phyloP scores from a whole-genome alignment of 2,888 invertebrate genomes.

The Scaptomyza tumidula region DNA sequence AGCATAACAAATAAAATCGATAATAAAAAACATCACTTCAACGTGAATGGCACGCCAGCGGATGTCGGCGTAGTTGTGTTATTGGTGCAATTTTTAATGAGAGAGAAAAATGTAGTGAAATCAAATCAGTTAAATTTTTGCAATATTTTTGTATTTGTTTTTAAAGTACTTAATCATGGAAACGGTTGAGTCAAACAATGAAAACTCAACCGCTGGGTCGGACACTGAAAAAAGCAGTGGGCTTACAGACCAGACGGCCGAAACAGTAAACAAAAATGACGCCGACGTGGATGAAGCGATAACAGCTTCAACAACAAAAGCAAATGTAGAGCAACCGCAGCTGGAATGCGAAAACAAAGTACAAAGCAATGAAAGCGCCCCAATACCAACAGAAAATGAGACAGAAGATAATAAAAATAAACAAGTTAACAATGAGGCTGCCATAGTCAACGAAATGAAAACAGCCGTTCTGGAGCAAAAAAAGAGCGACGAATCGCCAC shows the following conservation, averaged over 20 bases:
- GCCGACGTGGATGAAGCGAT: constrained; percentile 42
- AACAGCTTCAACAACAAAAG: constrained; percentile 16
- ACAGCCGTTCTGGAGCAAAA: constrained; percentile 44
- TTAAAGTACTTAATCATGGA: constrained; percentile 46
- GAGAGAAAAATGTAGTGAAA: constrained; percentile 51
- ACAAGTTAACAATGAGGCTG: constrained; percentile 18
- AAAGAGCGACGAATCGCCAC: constrained; percentile 8
- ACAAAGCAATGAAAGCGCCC: constrained; percentile 31
- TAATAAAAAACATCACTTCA: background rate
- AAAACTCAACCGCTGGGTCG: constrained; percentile 4
- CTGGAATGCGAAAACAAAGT: constrained; percentile 53
- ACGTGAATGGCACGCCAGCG: constrained; percentile 22
- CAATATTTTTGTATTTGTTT: constrained; percentile 27
- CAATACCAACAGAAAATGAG: constrained; percentile 15
- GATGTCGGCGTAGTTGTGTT: constrained; percentile 22
- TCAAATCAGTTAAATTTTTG: constrained; percentile 41
- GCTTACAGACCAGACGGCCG: constrained; percentile 4
- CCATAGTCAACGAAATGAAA: constrained; percentile 28
- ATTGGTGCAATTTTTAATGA: constrained; percentile 34
- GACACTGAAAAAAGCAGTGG: constrained; percentile 11
- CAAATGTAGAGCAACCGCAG: constrained; percentile 43
- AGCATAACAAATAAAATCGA: constrained; percentile 10
- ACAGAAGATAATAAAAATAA: constrained; percentile 26
- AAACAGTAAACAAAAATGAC: constrained; percentile 29
- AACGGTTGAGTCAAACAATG: constrained; percentile 24